Base-by-base conservation (phyloP, 2,888 invertebrate genomes). In the Platycheirus rosarum region DNA sequence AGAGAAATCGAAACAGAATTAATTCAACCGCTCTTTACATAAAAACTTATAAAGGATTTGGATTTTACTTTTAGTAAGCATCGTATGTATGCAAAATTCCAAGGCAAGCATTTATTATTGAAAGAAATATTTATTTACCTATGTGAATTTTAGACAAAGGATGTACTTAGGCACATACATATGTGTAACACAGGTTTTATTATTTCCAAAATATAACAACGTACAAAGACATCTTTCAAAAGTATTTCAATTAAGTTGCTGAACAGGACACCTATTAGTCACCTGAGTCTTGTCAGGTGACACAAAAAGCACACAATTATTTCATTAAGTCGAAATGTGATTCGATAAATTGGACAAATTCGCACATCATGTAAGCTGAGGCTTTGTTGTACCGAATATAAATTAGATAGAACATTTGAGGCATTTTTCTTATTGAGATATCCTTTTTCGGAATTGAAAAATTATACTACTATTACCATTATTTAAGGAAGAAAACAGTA, bases 261-360 rank as follows among this genome's bases (percentile, higher is more conserved):
- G 5, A 4, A 29, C 9, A 16, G 4, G 2, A 29, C 29, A 11
- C 20, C 13, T 8, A 37, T 13, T 13, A 13, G 11, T 11, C 29
- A 51, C 29, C 2, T 4, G 16, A 51, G 26, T 51, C 49, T 6
- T 51, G 4, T 14, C 16, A 51, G 16, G 9, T 16, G 14, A 16
- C 26, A 29, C 14, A 14, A 49, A 29, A 29, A 49, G 26, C 6
- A 29, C 9, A 11, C 29, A 49, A 51, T 51, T 51, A 51, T 14
- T 16, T 51, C 29, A 51, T 29, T 51, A 14, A 51, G 11, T 11
- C 14, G 4, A 4, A 29, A 49, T 49, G 26, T 29, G 8, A 9
- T 29, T 29, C 49, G 29, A 29, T 49, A 13, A 26, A 11, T 2
- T 29, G 14, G 26, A 49, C 29, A 49, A 29, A 29, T 14, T 29